Base-by-base conservation (phyloP, 37 sponge, comb jelly and placozoan genomes). In the Beroe forskalii region DNA sequence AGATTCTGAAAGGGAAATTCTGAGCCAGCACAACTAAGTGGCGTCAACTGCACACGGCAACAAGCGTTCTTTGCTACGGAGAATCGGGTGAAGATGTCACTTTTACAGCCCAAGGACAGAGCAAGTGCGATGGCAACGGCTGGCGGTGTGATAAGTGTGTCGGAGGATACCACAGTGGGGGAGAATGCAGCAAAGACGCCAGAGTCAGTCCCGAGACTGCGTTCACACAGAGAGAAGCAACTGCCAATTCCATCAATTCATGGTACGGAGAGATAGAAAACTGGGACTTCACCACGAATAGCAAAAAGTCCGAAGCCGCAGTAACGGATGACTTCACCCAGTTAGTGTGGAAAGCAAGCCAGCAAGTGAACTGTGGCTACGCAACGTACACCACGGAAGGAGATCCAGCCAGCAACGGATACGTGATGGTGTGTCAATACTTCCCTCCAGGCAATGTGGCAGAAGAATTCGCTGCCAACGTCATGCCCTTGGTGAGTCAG, bases 361-460 rank as follows among this genome's bases (percentile, higher is more conserved):
- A 72, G 20, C 75, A 72, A 39, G 31, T 72, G 75, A 72, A 72
- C 40, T 72, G 75, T 36, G 75, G 75, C 9, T 72, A 72, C 75
- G 75, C 75, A 35, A 72, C 75, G 1, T 72, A 38, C 22, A 39
- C 6, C 8, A 72, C 2, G 31, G 40, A 36, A 4, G 28, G 67
- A 8, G n/a, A n/a, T n/a, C n/a, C n/a, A n/a, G n/a, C n/a, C n/a
- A 30, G 31, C 14, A 72, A 72, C 75, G 35, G 30, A 20, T 72
- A 72, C 75, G 19, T 38, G 40, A 39, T 72, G 1, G 30, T 30
- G 39, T 72, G 75, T 30, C 75, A 72, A 39, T 72, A 72, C 75
- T 72, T 22, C 39, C 75, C 75, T 6, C 75, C 75, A 19, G 75
- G 75, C 2, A 72, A 72, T 30, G 31, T 35, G 8, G 14, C 28